Evolutionary conservation across 37 sponge, comb jelly and placozoan species (phyloP), one percentile per base, ranked within the genome.

Genomic region (Beroe forskalii): DNA sequence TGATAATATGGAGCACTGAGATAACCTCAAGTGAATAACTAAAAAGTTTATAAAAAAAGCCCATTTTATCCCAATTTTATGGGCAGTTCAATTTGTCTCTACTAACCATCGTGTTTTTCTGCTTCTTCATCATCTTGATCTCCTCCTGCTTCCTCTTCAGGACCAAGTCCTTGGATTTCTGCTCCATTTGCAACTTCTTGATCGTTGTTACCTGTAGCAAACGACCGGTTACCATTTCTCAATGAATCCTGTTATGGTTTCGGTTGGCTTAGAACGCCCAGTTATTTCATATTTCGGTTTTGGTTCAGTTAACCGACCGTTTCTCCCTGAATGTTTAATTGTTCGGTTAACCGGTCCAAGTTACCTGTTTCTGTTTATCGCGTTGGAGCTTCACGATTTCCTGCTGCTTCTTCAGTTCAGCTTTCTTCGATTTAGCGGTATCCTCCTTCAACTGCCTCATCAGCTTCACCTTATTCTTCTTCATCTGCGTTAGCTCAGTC

Each of bases 101-200:
- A n/a, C n/a, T 63, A n/a, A 30, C 27, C 36, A 69, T 69, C 38
- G 72, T 33, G 72, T 69, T 69, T 33, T 69, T 69, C 72, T 80
- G 86, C 89, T 91, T 91, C 67, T 89, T 83, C 66, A 91, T 83
- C 64, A 61, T 36, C 90, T 63, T 76, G 39, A 96, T 95, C 92
- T 96, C 97, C 33, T 95, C 95, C 40, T 94, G 93, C 40, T 93
- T 93, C 33, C 97, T 91, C 67, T 93, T 96, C 31, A 96, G 72
- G 35, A 96, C 93, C 61, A 92, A 44, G n/a, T 94, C 97, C 62
- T 76, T 91, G 28, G 91, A 90, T 60, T 91, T 83, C 44, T 95
- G 92, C 39, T 96, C 95, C 41, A 92, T 91, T 86, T 94, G 90
- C 9, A 96, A 89, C 0, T 92, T 64, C 64, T 93, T 93, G 39